These are phyloP conservation scores for Aplidium turbinatum DNA, from an alignment of 23 tunicate genomes.

Conservation along the genomic window DNA sequence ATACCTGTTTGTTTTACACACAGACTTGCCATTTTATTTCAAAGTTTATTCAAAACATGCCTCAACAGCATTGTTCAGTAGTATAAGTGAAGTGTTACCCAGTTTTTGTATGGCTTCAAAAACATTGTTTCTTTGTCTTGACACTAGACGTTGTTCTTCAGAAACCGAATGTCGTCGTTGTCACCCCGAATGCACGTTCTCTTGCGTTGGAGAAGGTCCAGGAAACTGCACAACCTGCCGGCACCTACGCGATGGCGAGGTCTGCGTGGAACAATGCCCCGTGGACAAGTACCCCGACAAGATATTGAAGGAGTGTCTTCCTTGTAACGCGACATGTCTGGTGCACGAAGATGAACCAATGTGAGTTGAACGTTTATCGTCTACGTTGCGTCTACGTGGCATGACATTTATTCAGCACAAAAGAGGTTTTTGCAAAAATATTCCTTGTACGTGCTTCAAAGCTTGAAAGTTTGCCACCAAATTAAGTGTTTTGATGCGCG, in stretches of 20 bases:
- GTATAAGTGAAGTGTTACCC: too few species aligned
- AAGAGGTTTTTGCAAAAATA: too few species aligned
- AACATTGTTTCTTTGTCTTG: too few species aligned
- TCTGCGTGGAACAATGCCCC: constrained; percentile 58
- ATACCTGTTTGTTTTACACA: too few species aligned
- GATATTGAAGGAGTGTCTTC: constrained; percentile 39
- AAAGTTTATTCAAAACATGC: too few species aligned
- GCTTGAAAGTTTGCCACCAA: too few species aligned
- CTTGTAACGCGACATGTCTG: constrained; percentile 46
- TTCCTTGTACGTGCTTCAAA: too few species aligned
- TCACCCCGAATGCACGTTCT: constrained; percentile 43
- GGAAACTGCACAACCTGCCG: constrained; percentile 60
- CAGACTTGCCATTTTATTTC: too few species aligned
- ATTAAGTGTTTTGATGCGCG: too few species aligned
- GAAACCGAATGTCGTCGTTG: constrained; percentile 43
- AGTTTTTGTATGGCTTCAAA: too few species aligned
- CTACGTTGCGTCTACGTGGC: neutral
- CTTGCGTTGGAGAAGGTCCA: constrained; percentile 76
- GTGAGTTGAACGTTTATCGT: constrained; percentile 24
- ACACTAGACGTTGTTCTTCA: constrained; percentile 17
- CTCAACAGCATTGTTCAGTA: too few species aligned
- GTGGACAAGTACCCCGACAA: constrained; percentile 37
- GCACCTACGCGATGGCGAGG: constrained; percentile 19
- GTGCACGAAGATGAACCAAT: constrained; percentile 1
- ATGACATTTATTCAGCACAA: too few species aligned